Percentiles rank a stretch among this genome's conserved stretches.
Evolutionary conservation across 2,797 vertebrate species (phyloP).

Genomic region (Liparis tanakae): DNA sequence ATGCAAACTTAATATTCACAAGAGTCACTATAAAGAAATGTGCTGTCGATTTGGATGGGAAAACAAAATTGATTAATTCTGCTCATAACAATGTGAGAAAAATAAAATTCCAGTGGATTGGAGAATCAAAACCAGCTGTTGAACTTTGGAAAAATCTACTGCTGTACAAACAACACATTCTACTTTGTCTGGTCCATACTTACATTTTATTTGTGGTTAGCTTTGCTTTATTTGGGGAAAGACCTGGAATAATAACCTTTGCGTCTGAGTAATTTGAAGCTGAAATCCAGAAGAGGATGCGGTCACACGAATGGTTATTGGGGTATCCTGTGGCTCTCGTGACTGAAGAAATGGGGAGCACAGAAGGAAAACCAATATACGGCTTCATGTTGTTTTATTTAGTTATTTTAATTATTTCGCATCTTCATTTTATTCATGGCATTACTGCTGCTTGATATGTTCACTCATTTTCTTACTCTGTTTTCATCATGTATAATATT

Average conservation of each 20-base stretch:
- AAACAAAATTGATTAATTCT: conserved; percentile 7
- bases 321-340: background rate
- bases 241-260: background rate
- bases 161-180: conserved; percentile 17
- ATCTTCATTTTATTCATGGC: too few species aligned
- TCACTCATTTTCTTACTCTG: too few species aligned
- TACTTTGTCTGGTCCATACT: conserved; percentile 8
- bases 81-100: conserved; percentile 5
- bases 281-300: background rate
- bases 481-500: too few species aligned
- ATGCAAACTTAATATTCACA: conserved; percentile 26
- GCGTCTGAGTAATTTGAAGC: background rate
- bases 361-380: too few species aligned
- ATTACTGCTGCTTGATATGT: too few species aligned
- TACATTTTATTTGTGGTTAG: conserved; percentile 19
- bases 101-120: background rate
- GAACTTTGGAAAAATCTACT: conserved; percentile 20
- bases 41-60: conserved; percentile 23
- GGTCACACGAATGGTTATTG: background rate
- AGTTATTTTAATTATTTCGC: too few species aligned
- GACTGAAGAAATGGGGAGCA: too few species aligned
- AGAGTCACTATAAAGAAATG: conserved; percentile 23
- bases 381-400: too few species aligned
- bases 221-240: conserved; percentile 20
- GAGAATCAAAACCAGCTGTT: conserved; percentile 45